phyloP scores from a whole-genome alignment of 92 coral and sea anemone genomes.

The Parazoanthus atlanticus region DNA sequence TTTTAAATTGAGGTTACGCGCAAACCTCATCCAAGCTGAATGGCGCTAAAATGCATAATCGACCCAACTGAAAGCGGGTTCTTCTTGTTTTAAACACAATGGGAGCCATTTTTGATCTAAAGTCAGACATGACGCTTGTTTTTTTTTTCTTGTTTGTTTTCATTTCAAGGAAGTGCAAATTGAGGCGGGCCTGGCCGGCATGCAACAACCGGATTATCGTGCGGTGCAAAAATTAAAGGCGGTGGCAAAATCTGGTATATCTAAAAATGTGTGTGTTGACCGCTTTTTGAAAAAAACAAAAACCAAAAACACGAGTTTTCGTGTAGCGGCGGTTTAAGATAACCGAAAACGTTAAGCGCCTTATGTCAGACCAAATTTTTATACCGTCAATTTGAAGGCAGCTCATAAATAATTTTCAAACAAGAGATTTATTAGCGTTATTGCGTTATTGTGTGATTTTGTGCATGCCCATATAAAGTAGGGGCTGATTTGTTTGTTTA shows the following conservation, averaged over 20 bases:
- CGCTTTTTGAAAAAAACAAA: not conserved
- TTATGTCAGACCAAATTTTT: too few species aligned
- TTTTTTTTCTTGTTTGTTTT: slow-evolving; percentile 34
- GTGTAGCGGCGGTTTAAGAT: not conserved
- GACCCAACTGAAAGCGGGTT: not conserved
- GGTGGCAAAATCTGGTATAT: not conserved
- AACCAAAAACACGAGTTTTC: not conserved
- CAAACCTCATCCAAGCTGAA: not conserved
- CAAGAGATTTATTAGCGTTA: slow-evolving; percentile 20
- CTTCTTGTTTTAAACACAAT: not conserved
- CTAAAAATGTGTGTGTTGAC: not conserved
- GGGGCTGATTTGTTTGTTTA: slow-evolving; percentile 33
- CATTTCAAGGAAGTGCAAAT: slow-evolving; percentile 15
- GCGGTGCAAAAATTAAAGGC: not conserved
- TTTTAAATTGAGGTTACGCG: not conserved
- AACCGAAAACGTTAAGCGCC: not conserved
- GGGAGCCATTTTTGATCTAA: slow-evolving; percentile 7
- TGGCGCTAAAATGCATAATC: too few species aligned
- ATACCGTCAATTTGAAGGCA: not conserved
- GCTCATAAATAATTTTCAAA: not conserved
- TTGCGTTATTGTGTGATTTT: not conserved
- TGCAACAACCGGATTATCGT: slow-evolving; percentile 3
- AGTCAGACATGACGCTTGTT: slow-evolving; percentile 46
- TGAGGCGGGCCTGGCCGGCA: not conserved
- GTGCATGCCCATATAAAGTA: slow-evolving; percentile 34